phyloP scores from a whole-genome alignment of 2,113 vertebrate genomes.

The Budorcas taxicolor region DNA sequence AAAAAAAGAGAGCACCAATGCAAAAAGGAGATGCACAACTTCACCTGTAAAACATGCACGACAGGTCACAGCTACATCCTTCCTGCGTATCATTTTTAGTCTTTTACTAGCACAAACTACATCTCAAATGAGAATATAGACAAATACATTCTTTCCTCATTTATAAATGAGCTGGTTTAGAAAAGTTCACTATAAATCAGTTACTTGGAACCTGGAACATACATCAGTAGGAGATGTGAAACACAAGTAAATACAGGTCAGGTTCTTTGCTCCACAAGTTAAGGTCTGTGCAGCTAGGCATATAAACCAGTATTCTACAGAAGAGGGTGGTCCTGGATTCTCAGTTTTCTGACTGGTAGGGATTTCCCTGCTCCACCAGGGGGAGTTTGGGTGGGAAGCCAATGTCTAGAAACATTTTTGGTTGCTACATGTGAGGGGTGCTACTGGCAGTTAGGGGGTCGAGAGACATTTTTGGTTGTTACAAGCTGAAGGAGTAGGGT shows the following conservation, averaged over 20 bases:
- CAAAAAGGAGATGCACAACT: background rate
- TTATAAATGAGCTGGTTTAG: background rate
- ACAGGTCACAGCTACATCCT: background rate
- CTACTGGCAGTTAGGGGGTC: background rate
- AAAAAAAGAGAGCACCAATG: background rate
- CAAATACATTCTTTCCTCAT: background rate
- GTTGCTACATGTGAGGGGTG: background rate
- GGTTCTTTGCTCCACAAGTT: background rate
- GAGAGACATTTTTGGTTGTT: background rate
- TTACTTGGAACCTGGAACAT: background rate
- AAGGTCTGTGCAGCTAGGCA: background rate
- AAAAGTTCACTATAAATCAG: background rate
- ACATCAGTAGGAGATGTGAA: background rate
- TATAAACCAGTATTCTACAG: background rate
- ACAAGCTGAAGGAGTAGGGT: background rate
- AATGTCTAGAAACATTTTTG: background rate
- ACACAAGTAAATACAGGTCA: background rate
- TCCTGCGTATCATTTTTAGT: background rate
- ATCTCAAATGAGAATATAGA: background rate
- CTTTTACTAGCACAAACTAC: background rate
- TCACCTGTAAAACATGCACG: background rate
- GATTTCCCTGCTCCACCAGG: background rate
- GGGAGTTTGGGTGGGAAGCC: accelerated
- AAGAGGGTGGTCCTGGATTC: background rate
- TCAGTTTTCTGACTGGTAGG: background rate